Evolutionary conservation across 1,140 invertebrate genomes (phyloP).

Genomic region (Chironomus striatipennis): DNA sequence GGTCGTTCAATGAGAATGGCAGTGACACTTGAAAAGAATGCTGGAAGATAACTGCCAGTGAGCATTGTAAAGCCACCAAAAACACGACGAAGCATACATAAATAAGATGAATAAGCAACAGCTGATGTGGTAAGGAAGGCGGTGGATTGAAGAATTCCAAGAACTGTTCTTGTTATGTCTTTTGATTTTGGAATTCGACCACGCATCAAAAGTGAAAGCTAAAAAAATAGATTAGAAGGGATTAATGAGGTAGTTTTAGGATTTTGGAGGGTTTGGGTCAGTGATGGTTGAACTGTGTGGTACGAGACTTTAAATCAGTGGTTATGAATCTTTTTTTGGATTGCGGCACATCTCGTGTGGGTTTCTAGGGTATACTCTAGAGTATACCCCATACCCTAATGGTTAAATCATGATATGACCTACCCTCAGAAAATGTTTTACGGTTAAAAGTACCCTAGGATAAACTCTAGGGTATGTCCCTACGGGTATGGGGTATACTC

Average conservation of each 20-base stretch:
- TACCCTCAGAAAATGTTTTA: no score
- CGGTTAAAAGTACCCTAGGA: no score
- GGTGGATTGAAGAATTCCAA: slow-evolving; percentile 63
- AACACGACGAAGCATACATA: slow-evolving; percentile 56
- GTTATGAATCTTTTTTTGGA: no score
- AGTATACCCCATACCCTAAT: no score
- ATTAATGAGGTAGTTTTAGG: slow-evolving; percentile 14
- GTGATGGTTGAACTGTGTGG: no score
- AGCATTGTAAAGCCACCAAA: slow-evolving; percentile 60
- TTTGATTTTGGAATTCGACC: slow-evolving; percentile 51
- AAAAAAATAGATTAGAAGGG: slow-evolving; percentile 30
- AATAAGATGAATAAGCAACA: slow-evolving; percentile 59
- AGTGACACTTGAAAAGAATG: slow-evolving; percentile 57
- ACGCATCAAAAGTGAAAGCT: slow-evolving; percentile 62
- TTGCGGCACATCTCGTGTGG: no score
- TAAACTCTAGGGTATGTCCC: no score
- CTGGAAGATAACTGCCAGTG: slow-evolving; percentile 60
- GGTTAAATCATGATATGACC: no score
- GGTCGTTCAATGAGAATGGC: slow-evolving; percentile 68
- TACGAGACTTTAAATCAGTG: no score
- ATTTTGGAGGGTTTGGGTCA: no score
- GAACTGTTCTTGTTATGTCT: slow-evolving; percentile 54
- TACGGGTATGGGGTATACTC: no score
- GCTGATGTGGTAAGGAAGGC: slow-evolving; percentile 66
- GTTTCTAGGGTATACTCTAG: no score